A percentile compares a stretch with the other conserved stretches of the same genome.
These are phyloP conservation scores for Antechinus stuartii DNA, from an alignment of 2,113 vertebrate genomes.

Conservation along the genomic window DNA sequence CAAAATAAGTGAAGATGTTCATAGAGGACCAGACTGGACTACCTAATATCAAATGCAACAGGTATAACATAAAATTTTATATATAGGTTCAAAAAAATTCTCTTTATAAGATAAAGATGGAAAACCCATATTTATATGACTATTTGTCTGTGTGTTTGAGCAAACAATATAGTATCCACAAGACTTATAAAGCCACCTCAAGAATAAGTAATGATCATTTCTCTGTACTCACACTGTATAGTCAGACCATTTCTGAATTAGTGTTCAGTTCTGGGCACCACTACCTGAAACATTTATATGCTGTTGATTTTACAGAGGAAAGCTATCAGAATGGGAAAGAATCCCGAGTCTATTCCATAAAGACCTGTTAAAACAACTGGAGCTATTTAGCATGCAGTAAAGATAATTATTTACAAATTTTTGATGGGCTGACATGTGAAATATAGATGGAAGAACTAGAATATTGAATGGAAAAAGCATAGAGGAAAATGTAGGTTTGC, in stretches of 20 bases:
- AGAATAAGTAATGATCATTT: background rate
- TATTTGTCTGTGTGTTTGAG: background rate
- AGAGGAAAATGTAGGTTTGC: background rate
- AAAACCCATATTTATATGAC: background rate
- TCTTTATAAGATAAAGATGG: background rate
- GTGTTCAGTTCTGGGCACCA: background rate
- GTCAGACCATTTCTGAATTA: background rate
- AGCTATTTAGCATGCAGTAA: background rate
- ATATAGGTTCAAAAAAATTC: background rate
- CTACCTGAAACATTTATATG: background rate
- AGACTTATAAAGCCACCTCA: background rate
- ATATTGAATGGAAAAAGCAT: background rate
- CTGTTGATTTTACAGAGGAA: background rate
- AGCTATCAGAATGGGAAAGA: background rate
- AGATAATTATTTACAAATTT: background rate
- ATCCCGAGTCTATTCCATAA: background rate
- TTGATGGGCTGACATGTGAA: background rate
- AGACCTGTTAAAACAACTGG: background rate
- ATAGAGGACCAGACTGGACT: background rate
- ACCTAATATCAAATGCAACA: background rate
- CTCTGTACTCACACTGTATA: background rate
- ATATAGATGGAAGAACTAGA: background rate
- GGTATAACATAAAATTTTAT: background rate
- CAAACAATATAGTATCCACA: background rate
- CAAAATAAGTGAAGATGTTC: background rate